Base-by-base conservation (phyloP, 2,113 vertebrate species). In the Brachypteracias leptosomus region DNA sequence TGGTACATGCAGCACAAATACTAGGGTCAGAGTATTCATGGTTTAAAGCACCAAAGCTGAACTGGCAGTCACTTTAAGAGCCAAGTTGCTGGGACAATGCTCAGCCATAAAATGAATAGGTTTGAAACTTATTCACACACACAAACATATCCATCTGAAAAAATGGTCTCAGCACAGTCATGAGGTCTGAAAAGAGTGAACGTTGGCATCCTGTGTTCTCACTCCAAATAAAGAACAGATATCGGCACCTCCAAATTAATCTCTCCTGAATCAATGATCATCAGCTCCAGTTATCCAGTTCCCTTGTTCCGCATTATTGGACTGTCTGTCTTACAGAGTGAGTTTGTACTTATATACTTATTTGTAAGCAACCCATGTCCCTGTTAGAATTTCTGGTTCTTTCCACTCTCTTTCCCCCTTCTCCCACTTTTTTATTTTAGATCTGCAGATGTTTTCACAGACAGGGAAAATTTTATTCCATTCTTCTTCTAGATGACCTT, bases 401-500 rank as follows among this genome's bases (percentile, higher is more conserved):
- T 90, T 95, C 79, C 40, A 61, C 82, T 85, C 62, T 93, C 71
- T 72, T 80, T 7, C 29, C 74, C 40, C 49, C 54, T 78, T 85
- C 88, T 90, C 82, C 58, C 40, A 61, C 49, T 74, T 78, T 72
- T 79, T 82, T 88, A 91, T 94, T 97, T 93, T 94, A 90, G 94
- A 91, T 93, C 74, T 80, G 58, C 78, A 89, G 73, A 94, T 92
- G 81, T 83, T 89, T 94, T 40, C 71, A 44, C 47, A 73, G 61
- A 58, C 57, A 54, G 78, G 40, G 87, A 95, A 86, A 93, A 81
- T 65, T 83, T 95, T 51, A 82, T 77, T 75, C 80, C 31, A 91
- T 77, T 83, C 89, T 87, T 91, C 71, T 28, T 91, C 81, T 74
- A 91, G 55, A 47, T 89, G 94, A 96, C 93, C 93, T 96, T 89